Evolutionary conservation across 2,888 invertebrate genomes (phyloP), one percentile per base, ranked within the genome.

Genomic region (Lasioglossum calceatum): DNA sequence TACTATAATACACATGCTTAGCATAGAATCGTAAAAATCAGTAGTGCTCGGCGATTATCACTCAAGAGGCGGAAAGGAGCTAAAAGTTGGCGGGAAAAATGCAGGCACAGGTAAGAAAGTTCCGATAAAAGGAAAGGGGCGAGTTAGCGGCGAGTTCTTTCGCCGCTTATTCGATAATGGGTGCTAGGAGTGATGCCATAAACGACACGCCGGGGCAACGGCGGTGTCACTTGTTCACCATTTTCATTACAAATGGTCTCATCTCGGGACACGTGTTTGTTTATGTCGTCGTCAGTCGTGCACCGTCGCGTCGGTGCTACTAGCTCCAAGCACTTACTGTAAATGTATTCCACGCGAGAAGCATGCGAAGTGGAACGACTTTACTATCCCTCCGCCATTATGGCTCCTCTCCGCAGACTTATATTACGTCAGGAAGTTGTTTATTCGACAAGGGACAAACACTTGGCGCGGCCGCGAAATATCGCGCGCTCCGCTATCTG

Each of bases 281-380:
- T 90, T 90, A 90, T 90, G 90, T 81, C 84, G 88, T 84, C 90
- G 88, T 90, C 90, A 88, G 87, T 90, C 88, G 86, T 67, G 81
- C 77, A 72, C 39, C 85, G 82, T 77, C 50, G 50, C 85, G 81
- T 79, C 72, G 88, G 81, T 86, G 81, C 90, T 85, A 89, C 89
- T 84, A 88, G 80, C 81, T 70, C 79, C 71, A 5, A 83, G 74
- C 86, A 84, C 81, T 90, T 88, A 86, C 87, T 75, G 87, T 88
- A 89, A 92, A 91, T 92, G 91, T 91, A 92, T 93, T 92, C 92
- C 92, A 91, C 91, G 92, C 90, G 88, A 86, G 88, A 91, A 75
- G 42, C 77, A 82, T 84, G 88, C 58, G 79, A 77, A 87, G 87
- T 86, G 89, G 73, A 85, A 90, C 87, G 81, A 82, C 84, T 90